A percentile compares a stretch with the other conserved stretches of the same genome.
These are phyloP conservation scores for Drosophila melanogaster DNA, from an alignment of 1,140 invertebrate species.

Conservation along the genomic window Release_6_plus_ISO1_MT NT_033779.5:10712501-10713000, in stretches of 20 bases:
- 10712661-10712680: conserved; percentile 66
- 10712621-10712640: conserved; percentile 66
- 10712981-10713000: background rate
- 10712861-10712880: conserved; percentile 17
- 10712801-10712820: conserved; percentile 56
- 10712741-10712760: background rate
- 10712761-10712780: conserved; percentile 25
- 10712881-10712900: conserved; percentile 39
- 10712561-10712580: conserved; percentile 82
- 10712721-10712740: background rate
- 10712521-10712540: conserved; percentile 35
- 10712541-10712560: conserved; percentile 76
- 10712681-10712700: conserved; percentile 75
- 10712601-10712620: background rate
- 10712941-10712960: conserved; percentile 60
- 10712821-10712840: conserved; percentile 32
- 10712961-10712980: conserved; percentile 27
- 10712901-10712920: conserved; percentile 46
- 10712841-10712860: conserved; percentile 38
- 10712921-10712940: conserved; percentile 45
- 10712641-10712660: conserved; percentile 78
- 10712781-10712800: conserved; percentile 61
- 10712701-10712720: conserved; percentile 32
- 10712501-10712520: conserved; percentile 68
- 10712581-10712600: conserved; percentile 39